phyloP scores from a whole-genome alignment of 2,797 vertebrate species.

The Thamnophis elegans region DNA sequence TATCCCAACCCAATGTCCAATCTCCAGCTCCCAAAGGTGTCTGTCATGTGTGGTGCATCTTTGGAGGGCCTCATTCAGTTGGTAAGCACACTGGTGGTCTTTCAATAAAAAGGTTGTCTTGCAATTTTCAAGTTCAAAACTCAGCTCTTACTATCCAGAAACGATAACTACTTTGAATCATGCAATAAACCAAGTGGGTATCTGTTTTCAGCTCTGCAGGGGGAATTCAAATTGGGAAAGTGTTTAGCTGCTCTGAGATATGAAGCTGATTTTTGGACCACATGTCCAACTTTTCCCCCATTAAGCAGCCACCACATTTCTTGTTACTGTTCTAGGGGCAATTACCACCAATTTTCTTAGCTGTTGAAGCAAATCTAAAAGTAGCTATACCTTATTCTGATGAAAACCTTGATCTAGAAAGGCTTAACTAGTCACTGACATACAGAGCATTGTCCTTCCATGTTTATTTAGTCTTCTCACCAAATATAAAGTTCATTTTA shows the following conservation, averaged over 20 bases:
- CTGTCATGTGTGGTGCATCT: no score
- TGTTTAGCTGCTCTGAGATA: not conserved
- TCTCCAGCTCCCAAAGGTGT: no score
- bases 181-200: no score
- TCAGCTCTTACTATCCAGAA: no score
- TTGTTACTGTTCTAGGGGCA: not conserved
- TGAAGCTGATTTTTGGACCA: not conserved
- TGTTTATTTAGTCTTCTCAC: not conserved
- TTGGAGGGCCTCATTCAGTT: no score
- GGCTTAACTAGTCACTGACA: not conserved
- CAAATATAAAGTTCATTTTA: constrained; percentile 1
- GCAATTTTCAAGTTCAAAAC: no score
- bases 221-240: not conserved
- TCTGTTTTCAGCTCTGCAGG: not conserved
- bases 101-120: no score
- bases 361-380: not conserved
- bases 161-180: no score
- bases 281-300: not conserved
- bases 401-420: not conserved
- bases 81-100: no score
- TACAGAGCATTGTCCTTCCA: not conserved
- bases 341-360: not conserved
- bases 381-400: not conserved
- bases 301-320: not conserved
- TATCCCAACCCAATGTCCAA: no score